Conservation (phyloP, 2,113 vertebrate genomes). For the Saguinus imperator region DNA sequence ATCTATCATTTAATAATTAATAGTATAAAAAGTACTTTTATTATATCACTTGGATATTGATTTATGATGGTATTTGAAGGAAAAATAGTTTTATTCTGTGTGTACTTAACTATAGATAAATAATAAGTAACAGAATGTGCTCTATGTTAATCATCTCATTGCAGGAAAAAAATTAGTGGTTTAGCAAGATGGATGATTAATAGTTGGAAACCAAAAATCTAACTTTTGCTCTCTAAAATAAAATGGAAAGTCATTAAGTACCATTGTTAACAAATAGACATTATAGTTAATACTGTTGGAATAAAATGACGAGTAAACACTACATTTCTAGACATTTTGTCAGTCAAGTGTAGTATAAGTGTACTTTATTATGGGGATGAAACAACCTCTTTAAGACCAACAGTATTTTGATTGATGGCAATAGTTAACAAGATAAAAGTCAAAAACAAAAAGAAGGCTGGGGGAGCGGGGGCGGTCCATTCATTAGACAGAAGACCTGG, state of each 20-base stretch:
- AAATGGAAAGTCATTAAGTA: slow-evolving; percentile 6
- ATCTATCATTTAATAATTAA: not conserved
- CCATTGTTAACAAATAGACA: not conserved
- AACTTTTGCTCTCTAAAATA: not conserved
- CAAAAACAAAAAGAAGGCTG: not conserved
- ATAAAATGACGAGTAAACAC: not conserved
- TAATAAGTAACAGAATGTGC: not conserved
- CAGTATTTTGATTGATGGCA: not conserved
- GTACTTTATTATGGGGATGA: not conserved
- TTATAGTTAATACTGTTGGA: not conserved
- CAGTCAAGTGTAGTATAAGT: not conserved
- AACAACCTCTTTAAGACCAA: not conserved
- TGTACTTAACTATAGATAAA: slow-evolving; percentile 2
- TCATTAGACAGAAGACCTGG: not conserved
- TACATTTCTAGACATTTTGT: not conserved
- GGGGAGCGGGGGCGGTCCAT: too few species aligned
- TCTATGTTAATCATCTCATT: not conserved
- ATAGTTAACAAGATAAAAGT: not conserved
- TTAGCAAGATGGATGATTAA: not conserved
- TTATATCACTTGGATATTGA: not conserved
- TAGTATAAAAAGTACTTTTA: not conserved
- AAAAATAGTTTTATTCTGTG: not conserved
- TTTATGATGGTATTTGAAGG: not conserved
- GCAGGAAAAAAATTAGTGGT: not conserved
- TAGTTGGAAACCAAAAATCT: slow-evolving; percentile 33